These are phyloP conservation scores for Dipodomys spectabilis DNA, from an alignment of 2,113 vertebrate genomes.

Conservation along the genomic window DNA sequence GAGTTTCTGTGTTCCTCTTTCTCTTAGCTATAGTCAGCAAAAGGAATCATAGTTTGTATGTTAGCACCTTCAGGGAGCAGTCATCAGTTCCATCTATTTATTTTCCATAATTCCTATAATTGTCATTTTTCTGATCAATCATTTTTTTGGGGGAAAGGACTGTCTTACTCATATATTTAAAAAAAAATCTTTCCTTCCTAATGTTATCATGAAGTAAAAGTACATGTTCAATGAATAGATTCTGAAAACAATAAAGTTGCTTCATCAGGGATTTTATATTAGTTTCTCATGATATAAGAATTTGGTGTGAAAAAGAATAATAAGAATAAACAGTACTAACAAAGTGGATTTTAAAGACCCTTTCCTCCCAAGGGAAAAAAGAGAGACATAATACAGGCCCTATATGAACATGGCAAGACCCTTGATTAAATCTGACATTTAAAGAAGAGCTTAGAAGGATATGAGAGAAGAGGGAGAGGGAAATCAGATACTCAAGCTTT, in stretches of 20 bases:
- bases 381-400: neutral
- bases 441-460: conserved; percentile 56
- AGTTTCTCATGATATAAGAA: neutral
- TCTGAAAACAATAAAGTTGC: conserved; percentile 12
- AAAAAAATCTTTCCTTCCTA: neutral
- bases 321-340: conserved; percentile 22
- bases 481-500: conserved; percentile 58
- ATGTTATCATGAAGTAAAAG: conserved; percentile 37
- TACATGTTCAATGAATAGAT: neutral
- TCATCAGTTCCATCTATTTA: neutral
- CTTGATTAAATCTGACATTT: conserved; percentile 68
- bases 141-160: neutral
- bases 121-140: conserved; percentile 4
- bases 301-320: conserved; percentile 56
- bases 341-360: conserved; percentile 18
- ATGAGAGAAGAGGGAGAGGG: conserved; percentile 41
- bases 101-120: neutral
- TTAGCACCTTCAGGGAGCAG: neutral
- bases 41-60: neutral
- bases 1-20: neutral
- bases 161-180: neutral
- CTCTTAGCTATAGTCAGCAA: neutral
- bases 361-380: conserved; percentile 33
- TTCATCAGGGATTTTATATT: conserved; percentile 29
- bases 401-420: conserved; percentile 42